Evolutionary conservation across 2,797 vertebrate genomes (phyloP).

Genomic region (Phalloptychus januarius): DNA sequence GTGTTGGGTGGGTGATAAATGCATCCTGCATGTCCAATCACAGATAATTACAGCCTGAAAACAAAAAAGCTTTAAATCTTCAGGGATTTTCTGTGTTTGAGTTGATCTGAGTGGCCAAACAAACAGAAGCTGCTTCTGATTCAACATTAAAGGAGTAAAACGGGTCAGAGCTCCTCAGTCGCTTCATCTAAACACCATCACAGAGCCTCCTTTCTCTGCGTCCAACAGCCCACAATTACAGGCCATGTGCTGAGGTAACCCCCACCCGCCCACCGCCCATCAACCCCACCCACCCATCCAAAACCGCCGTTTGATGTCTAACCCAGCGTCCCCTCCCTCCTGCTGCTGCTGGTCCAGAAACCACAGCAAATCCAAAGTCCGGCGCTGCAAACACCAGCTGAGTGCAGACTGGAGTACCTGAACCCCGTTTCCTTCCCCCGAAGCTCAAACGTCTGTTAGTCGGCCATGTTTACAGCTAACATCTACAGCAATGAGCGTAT

Average conservation of each 20-base stretch:
- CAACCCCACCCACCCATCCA: constrained; percentile 56
- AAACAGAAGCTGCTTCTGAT: constrained; percentile 8
- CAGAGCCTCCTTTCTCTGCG: constrained; percentile 36
- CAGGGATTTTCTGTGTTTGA: not conserved
- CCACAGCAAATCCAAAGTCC: constrained; percentile 8
- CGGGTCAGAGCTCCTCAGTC: constrained; percentile 14
- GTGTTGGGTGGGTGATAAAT: not conserved
- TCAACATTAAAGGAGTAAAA: constrained; percentile 14
- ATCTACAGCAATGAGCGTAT: not conserved
- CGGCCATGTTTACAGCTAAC: not conserved
- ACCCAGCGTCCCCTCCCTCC: constrained; percentile 45
- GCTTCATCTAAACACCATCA: constrained; percentile 34
- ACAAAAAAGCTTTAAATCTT: not conserved
- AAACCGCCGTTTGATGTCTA: constrained; percentile 62
- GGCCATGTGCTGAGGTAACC: constrained; percentile 46
- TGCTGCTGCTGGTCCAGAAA: constrained; percentile 31
- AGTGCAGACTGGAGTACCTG: not conserved
- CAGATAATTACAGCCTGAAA: constrained; percentile 1
- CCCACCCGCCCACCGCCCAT: constrained; percentile 36
- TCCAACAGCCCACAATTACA: constrained; percentile 72
- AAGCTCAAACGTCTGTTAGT: not conserved
- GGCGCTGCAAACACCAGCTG: constrained; percentile 7
- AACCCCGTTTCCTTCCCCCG: not conserved
- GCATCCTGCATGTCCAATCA: not conserved
- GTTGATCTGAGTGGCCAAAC: not conserved